Conservation (phyloP, 2,888 invertebrate genomes). For the Coecobrya sp. region DNA sequence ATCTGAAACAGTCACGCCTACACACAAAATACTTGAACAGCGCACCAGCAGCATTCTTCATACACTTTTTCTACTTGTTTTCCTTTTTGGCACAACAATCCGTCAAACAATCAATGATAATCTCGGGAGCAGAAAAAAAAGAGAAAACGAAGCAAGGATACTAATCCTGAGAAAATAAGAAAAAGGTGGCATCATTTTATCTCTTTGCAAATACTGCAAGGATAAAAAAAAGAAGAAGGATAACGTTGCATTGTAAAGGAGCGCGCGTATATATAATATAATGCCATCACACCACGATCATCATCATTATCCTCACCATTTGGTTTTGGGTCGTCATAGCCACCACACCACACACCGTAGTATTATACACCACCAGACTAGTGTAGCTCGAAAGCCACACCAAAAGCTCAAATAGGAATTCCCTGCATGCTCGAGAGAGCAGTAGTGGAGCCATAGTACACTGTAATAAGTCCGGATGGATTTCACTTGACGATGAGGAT, state of each 20-base stretch:
- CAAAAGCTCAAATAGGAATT: constrained; percentile 13
- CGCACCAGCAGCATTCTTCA: no score
- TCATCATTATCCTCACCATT: constrained; percentile 29
- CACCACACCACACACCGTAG: not conserved
- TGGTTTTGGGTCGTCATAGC: constrained; percentile 5
- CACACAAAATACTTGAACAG: not conserved
- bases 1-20: constrained; percentile 13
- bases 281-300: constrained; percentile 4
- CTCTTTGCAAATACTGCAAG: not conserved
- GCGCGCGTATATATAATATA: no score
- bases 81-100: constrained; percentile 32
- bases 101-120: constrained; percentile 46
- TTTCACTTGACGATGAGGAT: constrained; percentile 21
- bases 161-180: not conserved
- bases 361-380: not conserved
- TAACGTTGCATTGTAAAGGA: not conserved
- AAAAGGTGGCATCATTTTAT: constrained; percentile 37
- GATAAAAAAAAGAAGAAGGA: not conserved
- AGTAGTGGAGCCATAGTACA: constrained; percentile 10
- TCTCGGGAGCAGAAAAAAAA: not conserved
- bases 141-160: not conserved
- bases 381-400: not conserved
- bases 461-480: constrained; percentile 50
- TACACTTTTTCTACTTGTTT: not conserved
- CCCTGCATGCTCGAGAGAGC: constrained; percentile 25